Evolutionary conservation across 1,140 invertebrate species (phyloP).

Genomic region (Chionoecetes opilio): DNA sequence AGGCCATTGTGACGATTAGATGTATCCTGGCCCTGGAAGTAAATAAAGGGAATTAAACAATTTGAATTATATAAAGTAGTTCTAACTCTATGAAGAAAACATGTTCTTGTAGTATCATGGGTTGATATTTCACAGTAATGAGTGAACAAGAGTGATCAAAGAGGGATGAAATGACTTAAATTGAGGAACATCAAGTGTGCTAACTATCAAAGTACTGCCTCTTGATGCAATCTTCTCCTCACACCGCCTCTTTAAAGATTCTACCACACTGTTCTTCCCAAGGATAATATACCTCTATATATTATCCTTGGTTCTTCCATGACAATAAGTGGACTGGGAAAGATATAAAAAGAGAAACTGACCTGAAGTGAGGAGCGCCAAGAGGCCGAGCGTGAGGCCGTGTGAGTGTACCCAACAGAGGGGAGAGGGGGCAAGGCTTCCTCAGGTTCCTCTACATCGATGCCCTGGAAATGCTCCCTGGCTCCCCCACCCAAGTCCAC

Average conservation of each 20-base stretch:
- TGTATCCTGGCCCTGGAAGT: slow-evolving; percentile 37
- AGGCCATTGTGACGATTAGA: neutral
- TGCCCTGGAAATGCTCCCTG: slow-evolving; percentile 59
- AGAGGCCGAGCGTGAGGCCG: slow-evolving; percentile 32
- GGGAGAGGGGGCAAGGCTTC: neutral
- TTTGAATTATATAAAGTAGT: neutral
- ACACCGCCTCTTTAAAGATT: too few species aligned
- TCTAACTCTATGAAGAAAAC: too few species aligned
- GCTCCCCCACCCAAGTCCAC: slow-evolving; percentile 71
- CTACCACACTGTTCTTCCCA: too few species aligned
- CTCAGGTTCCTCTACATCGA: slow-evolving; percentile 48
- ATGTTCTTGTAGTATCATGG: too few species aligned
- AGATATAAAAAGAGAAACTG: neutral
- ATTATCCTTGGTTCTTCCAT: too few species aligned
- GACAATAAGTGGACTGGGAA: neutral
- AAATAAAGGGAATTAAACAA: neutral
- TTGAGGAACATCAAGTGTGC: too few species aligned
- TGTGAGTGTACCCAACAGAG: slow-evolving; percentile 41
- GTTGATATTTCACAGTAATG: too few species aligned
- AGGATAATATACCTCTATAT: too few species aligned
- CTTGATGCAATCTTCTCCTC: too few species aligned
- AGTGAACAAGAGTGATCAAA: too few species aligned
- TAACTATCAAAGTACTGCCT: too few species aligned
- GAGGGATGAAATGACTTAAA: too few species aligned
- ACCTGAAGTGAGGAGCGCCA: slow-evolving; percentile 56